Evolutionary conservation across 2,888 invertebrate species (phyloP).

Genomic region (Dromius quadrimaculatus): DNA sequence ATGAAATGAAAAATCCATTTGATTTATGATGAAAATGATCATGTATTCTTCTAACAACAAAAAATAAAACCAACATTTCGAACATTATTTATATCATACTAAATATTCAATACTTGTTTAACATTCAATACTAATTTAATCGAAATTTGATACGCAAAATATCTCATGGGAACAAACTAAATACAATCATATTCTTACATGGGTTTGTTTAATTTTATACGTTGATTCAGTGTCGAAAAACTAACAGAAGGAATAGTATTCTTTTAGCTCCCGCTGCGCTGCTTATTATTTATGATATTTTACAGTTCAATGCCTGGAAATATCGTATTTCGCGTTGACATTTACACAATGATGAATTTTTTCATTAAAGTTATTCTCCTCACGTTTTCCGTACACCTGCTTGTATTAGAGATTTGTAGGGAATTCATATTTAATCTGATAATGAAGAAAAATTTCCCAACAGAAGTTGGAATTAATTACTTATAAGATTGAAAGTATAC

Average conservation of each 20-base stretch:
- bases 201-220: conserved; percentile 27
- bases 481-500: conserved; percentile 16
- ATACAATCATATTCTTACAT: background rate
- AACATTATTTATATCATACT: conserved; percentile 42
- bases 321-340: conserved; percentile 51
- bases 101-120: conserved; percentile 45
- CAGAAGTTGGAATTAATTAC: conserved; percentile 40
- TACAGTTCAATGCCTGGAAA: conserved; percentile 41
- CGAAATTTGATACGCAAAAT: conserved; percentile 45
- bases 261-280: conserved; percentile 11
- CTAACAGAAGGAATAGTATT: conserved; percentile 17
- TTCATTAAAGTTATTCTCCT: conserved; percentile 41
- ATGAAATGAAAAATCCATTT: too few species aligned
- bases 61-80: conserved; percentile 40
- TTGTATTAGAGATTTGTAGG: conserved; percentile 16
- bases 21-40: conserved; percentile 25
- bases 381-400: conserved; percentile 43
- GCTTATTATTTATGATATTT: conserved; percentile 46
- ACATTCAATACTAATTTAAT: conserved; percentile 39
- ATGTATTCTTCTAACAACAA: conserved; percentile 25
- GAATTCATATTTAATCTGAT: conserved; percentile 40
- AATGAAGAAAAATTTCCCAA: conserved; percentile 1
- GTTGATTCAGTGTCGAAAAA: conserved; percentile 15
- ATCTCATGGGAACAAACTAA: conserved; percentile 20
- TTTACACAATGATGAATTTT: conserved; percentile 48